Conservation (phyloP, 1,140 invertebrate genomes). For the Panagrolaimus sp. region DNA sequence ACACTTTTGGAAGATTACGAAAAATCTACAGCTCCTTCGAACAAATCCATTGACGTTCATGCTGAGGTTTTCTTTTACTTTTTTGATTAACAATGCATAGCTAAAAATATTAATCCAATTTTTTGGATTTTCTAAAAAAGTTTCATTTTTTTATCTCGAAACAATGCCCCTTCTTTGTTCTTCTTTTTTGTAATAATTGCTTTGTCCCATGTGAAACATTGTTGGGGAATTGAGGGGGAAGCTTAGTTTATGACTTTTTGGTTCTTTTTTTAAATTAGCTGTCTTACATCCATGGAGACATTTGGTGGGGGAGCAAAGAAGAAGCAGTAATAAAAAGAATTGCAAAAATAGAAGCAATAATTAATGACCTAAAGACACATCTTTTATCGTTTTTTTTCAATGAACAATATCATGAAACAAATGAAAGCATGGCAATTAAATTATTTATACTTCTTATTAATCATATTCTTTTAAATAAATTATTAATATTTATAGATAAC, state of each 20-base stretch:
- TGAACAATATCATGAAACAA: background rate
- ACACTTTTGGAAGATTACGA: slow-evolving; percentile 32
- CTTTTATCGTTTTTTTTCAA: background rate
- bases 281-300: background rate
- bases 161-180: background rate
- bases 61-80: slow-evolving; percentile 26
- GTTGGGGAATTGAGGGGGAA: no score
- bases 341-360: background rate
- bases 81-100: background rate
- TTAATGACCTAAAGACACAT: slow-evolving; percentile 14
- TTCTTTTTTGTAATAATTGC: background rate
- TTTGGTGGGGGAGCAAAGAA: background rate
- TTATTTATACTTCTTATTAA: background rate
- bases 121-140: slow-evolving; percentile 1
- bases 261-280: background rate
- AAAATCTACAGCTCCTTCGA: slow-evolving; percentile 41
- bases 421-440: background rate
- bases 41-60: slow-evolving; percentile 37
- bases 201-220: background rate
- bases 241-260: background rate
- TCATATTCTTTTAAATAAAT: no score
- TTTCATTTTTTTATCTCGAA: background rate
- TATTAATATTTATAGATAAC: slow-evolving; percentile 27
- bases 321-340: background rate
- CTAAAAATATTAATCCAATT: background rate